phyloP scores from a whole-genome alignment of 2,888 invertebrate species.

The Scaeva pyrastri region DNA sequence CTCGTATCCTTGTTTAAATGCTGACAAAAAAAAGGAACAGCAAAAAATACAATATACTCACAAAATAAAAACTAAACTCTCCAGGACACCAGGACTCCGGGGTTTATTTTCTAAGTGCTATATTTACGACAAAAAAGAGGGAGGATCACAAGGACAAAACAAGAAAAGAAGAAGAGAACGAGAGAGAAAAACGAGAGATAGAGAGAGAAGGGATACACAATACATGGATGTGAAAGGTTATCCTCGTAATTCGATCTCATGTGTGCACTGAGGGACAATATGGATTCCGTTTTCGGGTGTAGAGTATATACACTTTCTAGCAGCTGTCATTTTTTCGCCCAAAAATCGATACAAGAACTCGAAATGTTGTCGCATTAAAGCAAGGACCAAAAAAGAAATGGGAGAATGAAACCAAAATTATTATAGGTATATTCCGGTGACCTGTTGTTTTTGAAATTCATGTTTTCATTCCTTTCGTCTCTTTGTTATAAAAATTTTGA shows the following conservation, averaged over 20 bases:
- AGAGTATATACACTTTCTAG: slow-evolving; percentile 37
- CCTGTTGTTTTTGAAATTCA: slow-evolving; percentile 64
- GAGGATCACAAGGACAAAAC: slow-evolving; percentile 36
- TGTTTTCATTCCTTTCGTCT: background rate
- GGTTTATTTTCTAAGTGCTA: slow-evolving; percentile 34
- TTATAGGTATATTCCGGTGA: slow-evolving; percentile 45
- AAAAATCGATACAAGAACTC: slow-evolving; percentile 66
- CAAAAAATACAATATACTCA: slow-evolving; percentile 29
- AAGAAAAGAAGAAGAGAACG: slow-evolving; percentile 26
- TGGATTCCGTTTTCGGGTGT: slow-evolving; percentile 71
- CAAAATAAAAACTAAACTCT: slow-evolving; percentile 40
- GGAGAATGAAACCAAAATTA: slow-evolving; percentile 26
- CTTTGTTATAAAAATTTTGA: slow-evolving; percentile 33
- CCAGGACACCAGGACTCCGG: background rate
- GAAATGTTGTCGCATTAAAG: slow-evolving; percentile 5
- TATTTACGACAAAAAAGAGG: slow-evolving; percentile 31
- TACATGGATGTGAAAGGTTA: slow-evolving; percentile 58
- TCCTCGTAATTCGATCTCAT: slow-evolving; percentile 71
- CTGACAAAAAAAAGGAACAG: slow-evolving; percentile 12
- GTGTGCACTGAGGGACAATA: slow-evolving; percentile 72
- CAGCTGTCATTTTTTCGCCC: slow-evolving; percentile 69
- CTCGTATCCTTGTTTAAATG: slow-evolving; percentile 48
- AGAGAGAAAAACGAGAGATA: slow-evolving; percentile 40
- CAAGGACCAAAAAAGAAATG: slow-evolving; percentile 27
- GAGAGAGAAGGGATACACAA: slow-evolving; percentile 32